Conservation (phyloP, 1,140 invertebrate species). For the Lordiphosa stackelbergi region DNA sequence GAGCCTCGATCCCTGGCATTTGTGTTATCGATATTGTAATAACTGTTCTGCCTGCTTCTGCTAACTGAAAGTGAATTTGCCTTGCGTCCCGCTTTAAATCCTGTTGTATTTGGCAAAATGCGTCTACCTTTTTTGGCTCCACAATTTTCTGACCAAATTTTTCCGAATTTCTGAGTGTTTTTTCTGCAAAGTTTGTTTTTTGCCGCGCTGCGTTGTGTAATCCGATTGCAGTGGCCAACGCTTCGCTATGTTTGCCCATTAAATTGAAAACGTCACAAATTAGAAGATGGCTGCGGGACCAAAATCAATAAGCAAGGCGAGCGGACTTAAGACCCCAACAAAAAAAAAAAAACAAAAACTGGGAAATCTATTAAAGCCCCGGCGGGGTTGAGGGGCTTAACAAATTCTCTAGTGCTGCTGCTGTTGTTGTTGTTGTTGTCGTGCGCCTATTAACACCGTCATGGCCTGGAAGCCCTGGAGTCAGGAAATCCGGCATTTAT, state of each 20-base stretch:
- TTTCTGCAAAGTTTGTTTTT: constrained; percentile 11
- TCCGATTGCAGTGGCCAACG: constrained; percentile 46
- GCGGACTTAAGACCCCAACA: neutral
- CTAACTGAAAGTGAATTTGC: too few species aligned
- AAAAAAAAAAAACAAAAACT: too few species aligned
- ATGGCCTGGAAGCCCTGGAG: constrained; percentile 21
- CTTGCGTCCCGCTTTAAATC: constrained; percentile 30
- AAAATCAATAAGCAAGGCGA: constrained; percentile 33
- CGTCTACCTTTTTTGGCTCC: neutral
- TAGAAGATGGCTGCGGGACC: constrained; percentile 39
- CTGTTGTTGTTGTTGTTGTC: constrained; percentile 23
- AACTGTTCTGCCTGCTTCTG: too few species aligned
- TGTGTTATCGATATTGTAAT: too few species aligned
- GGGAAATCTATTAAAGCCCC: constrained; percentile 9
- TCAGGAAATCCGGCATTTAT: constrained; percentile 65
- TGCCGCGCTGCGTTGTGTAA: constrained; percentile 30
- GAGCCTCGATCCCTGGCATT: too few species aligned
- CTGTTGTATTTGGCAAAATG: constrained; percentile 40
- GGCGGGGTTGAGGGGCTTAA: constrained; percentile 35
- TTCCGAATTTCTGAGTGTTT: neutral
- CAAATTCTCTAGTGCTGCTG: constrained; percentile 35
- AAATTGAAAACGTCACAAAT: constrained; percentile 67
- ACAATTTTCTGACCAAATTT: neutral
- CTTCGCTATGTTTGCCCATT: constrained; percentile 44
- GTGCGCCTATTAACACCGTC: constrained; percentile 45